Base-by-base conservation (phyloP, 2,888 invertebrate genomes). In the Sialis fuliginosa region DNA sequence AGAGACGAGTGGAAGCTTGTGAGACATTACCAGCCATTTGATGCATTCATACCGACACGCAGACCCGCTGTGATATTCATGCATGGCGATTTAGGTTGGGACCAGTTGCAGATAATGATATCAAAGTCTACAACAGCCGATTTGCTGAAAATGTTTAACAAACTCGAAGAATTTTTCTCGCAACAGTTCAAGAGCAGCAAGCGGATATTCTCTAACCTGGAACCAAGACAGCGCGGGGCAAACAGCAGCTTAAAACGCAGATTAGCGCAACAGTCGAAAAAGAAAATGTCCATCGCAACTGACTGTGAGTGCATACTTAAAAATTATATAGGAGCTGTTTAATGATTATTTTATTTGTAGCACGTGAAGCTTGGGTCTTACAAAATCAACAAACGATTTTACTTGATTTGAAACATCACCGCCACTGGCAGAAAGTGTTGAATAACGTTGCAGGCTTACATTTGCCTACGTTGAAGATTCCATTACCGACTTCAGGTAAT, bases 151-250 rank as follows among this genome's bases (percentile, higher is more conserved):
- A 96, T 98, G 87, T 91, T 86, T 62, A 83, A 87, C 53, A 96
- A 96, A 61, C 72, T 98, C 34, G 92, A 93, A 57, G 93, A 96
- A 67, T 98, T 98, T 71, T 96, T 98, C 68, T 85, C 89, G 51
- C 95, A 95, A 64, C 96, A 97, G 69, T 92, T 96, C 62, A 91
- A 92, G 63, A 92, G 90, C 54, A 90, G 92, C 61, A 91, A 90
- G 62, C 74, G 93, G 2, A 92, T 91, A 5, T 88, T 95, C 61
- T 85, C 83, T 51, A 81, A 79, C 37, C 59, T 79, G 52, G 79
- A 70, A 61, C 72, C 77, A 2, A 66, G 71, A 33, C 42, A 40
- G 45, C 37, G 33, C 6, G 30, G 39, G 5, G 32, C 10, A 37
- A 62, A 57, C 30, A 61, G 53, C 41, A 63, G 62, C 41, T 57